A percentile compares a stretch with the other conserved stretches of the same genome.
These are phyloP conservation scores for Alfaro cultratus DNA, from an alignment of 2,797 vertebrate species.

Conservation along the genomic window DNA sequence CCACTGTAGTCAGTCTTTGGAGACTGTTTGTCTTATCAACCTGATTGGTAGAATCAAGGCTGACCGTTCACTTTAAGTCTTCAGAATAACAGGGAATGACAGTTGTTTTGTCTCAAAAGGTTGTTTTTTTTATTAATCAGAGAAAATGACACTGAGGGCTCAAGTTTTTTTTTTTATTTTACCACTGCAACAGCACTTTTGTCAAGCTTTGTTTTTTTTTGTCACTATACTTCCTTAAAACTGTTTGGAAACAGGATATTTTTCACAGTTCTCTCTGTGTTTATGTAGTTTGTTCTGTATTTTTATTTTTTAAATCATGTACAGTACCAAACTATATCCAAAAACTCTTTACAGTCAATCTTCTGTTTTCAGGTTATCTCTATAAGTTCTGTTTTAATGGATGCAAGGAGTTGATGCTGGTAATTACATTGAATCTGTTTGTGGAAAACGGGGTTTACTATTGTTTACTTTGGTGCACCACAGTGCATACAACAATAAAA, in stretches of 20 bases:
- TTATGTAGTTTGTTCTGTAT: conserved; percentile 18
- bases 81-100: conserved; percentile 17
- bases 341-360: conserved; percentile 7
- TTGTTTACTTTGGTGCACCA: conserved; percentile 23
- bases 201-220: conserved; percentile 27
- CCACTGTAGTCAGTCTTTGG: conserved; percentile 2
- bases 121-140: not conserved
- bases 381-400: conserved; percentile 26
- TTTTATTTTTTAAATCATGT: conserved; percentile 21
- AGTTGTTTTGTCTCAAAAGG: conserved; percentile 8
- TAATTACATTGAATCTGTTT: conserved; percentile 2
- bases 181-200: conserved; percentile 44
- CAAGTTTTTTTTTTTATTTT: conserved; percentile 19
- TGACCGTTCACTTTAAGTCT: conserved; percentile 54
- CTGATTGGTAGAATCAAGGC: conserved; percentile 16
- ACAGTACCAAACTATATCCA: conserved; percentile 13
- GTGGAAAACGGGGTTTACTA: conserved; percentile 10
- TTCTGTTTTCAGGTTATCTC: conserved; percentile 5
- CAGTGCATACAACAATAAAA: conserved; percentile 58
- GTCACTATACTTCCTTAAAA: not conserved
- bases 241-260: conserved; percentile 9
- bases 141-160: conserved; percentile 21
- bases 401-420: conserved; percentile 1
- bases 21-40: conserved; percentile 27
- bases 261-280: conserved; percentile 29